These are phyloP conservation scores for Mormyrops attenuatus DNA, from an alignment of 2,797 vertebrate genomes.

Conservation along the genomic window DNA sequence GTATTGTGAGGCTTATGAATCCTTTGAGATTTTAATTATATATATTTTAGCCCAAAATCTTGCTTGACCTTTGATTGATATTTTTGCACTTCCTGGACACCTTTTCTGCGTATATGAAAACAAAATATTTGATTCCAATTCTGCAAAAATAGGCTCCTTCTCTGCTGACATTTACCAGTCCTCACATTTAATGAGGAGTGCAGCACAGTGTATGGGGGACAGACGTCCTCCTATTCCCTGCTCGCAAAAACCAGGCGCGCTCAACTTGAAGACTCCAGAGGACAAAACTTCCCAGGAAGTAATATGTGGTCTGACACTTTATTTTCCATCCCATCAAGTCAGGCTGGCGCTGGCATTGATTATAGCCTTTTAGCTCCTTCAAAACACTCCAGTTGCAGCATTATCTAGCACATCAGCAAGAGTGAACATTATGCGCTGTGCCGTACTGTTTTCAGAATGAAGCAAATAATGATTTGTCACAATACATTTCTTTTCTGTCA, in stretches of 20 bases:
- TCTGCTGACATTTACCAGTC: conserved; percentile 27
- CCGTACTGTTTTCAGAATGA: conserved; percentile 21
- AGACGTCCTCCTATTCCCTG: not conserved
- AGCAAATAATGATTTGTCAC: conserved; percentile 22
- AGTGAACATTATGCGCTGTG: conserved; percentile 19
- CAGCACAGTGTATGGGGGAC: conserved; percentile 4
- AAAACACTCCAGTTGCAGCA: conserved; percentile 2
- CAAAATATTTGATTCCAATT: not conserved
- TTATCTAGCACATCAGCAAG: not conserved
- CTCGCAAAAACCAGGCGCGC: conserved; percentile 20
- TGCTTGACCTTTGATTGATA: conserved; percentile 7
- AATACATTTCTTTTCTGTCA: conserved; percentile 23
- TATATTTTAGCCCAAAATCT: not conserved
- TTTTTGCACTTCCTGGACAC: not conserved
- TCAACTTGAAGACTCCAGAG: conserved; percentile 16
- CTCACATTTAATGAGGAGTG: conserved; percentile 9
- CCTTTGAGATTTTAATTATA: not conserved
- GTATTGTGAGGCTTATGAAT: not conserved
- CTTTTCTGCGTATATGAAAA: conserved; percentile 11
- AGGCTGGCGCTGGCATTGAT: conserved; percentile 21
- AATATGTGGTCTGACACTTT: conserved; percentile 32
- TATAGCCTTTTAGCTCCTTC: conserved; percentile 27
- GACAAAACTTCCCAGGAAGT: conserved; percentile 11
- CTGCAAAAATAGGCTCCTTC: not conserved
- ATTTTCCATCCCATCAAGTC: conserved; percentile 24